Evolutionary conservation across 2,113 vertebrate genomes (phyloP), one percentile per base, ranked within the genome.

Genomic region (Notechis scutatus): DNA sequence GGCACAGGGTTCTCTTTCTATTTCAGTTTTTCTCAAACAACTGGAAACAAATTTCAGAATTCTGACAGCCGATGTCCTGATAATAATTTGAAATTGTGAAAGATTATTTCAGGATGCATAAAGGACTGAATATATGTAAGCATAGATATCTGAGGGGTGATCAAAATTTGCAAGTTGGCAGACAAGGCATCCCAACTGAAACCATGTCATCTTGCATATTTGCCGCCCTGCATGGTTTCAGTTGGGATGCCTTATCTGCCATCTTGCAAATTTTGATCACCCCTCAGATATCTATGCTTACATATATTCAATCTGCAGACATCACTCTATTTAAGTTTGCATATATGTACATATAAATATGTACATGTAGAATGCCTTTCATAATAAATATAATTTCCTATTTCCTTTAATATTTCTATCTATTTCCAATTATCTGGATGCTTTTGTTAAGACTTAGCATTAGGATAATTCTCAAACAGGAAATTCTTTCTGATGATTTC

Each of bases 391-490:
- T 14, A 74, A 29, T 56, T 85, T 59, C 52, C 45, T 85, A 61
- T 47, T 81, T 81, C 18, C 74, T 42, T 21, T 18, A 81, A 81
- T 81, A 81, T 81, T 39, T 39, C 34, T 39, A 39, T 34, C 15
- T 81, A 81, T 86, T 59, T 90, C 42, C 12, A 85, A 45, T 85
- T 56, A 34, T 81, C 47, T 89, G 87, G 11, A 39, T 64, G 18
- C 10, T 92, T 91, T 86, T 47, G 3, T 64, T 91, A 92, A 93
- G 89, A 86, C 69, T 91, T 61, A 89, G 93, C 90, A 55, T 47
- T 15, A 50, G 91, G 57, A 39, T 8, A 29, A 20, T 92, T 94
- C 89, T 92, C 74, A 95, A 91, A 93, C 93, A 20, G 89, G 57
- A 94, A 87, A 8, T 64, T 2, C 34, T 42, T 3, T 69, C 21